Conservation (phyloP, 2,888 invertebrate genomes). For the Podotricha telesiphe region DNA sequence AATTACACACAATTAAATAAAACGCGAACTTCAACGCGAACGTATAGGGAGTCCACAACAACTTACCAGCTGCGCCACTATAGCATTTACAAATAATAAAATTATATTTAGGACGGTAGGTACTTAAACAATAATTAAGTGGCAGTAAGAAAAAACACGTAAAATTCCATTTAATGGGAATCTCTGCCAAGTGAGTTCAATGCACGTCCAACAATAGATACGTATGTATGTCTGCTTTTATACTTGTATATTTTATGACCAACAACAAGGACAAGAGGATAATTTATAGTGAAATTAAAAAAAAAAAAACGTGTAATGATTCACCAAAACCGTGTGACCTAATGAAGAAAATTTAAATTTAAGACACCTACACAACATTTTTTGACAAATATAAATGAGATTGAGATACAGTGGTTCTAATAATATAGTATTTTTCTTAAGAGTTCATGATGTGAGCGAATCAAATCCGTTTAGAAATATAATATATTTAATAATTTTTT, state of each 20-base stretch:
- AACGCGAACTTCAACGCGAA: too few relatives aligned
- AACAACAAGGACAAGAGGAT: constrained; percentile 8
- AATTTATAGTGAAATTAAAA: constrained; percentile 18
- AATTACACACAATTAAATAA: too few relatives aligned
- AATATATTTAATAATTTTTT: too few relatives aligned
- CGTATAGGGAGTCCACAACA: too few relatives aligned
- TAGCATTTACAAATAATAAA: not conserved
- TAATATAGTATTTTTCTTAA: not conserved
- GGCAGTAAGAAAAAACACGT: constrained; percentile 8
- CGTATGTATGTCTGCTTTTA: not conserved
- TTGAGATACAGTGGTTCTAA: not conserved
- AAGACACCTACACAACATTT: constrained; percentile 8
- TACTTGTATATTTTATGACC: constrained; percentile 1
- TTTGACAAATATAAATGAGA: constrained; percentile 7
- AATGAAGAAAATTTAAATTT: not conserved
- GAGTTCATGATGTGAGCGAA: too few relatives aligned
- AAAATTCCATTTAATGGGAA: constrained; percentile 17
- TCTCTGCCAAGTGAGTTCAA: constrained; percentile 30
- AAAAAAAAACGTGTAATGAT: constrained; percentile 12
- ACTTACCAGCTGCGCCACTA: not conserved
- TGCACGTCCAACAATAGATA: constrained; percentile 24
- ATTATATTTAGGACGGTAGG: constrained; percentile 3
- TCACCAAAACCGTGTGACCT: constrained; percentile 16
- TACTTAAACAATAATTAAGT: constrained; percentile 25
- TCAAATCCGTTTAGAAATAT: too few relatives aligned